Conservation (phyloP, 1,140 invertebrate genomes). For the Drosophila repleta region DNA sequence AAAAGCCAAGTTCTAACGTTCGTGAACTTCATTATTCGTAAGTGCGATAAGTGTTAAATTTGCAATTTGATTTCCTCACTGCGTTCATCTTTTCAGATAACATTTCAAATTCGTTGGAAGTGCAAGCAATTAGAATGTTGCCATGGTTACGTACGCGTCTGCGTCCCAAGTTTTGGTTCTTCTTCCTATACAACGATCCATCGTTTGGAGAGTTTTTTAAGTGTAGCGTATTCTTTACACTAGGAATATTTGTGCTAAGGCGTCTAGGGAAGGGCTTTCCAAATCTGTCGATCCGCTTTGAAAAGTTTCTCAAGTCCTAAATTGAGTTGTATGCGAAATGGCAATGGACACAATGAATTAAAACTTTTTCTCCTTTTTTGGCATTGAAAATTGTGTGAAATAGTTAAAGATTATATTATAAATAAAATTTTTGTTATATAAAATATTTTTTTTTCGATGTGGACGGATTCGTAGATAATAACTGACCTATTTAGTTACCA, state of each 20-base stretch:
- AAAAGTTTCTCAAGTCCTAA: constrained; percentile 4
- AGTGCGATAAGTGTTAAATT: not conserved
- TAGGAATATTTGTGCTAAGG: constrained; percentile 9
- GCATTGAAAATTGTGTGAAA: not conserved
- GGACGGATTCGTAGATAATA: no score
- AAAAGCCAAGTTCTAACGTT: not conserved
- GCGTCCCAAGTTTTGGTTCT: constrained; percentile 6
- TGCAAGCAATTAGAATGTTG: constrained; percentile 3
- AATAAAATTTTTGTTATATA: not conserved
- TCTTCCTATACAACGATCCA: not conserved
- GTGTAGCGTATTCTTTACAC: constrained; percentile 6
- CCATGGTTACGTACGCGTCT: not conserved
- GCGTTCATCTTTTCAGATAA: not conserved
- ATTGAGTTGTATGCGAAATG: not conserved
- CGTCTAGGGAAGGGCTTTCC: constrained; percentile 9
- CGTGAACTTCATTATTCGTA: not conserved
- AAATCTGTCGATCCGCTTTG: not conserved
- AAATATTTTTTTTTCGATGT: no score
- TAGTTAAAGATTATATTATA: not conserved
- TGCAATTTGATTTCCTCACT: not conserved
- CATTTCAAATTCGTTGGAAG: not conserved
- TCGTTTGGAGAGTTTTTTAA: constrained; percentile 7
- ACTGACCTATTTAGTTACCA: no score
- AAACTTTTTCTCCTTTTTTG: not conserved
- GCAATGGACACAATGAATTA: not conserved